Evolutionary conservation across 2,113 vertebrate genomes (phyloP).

Genomic region (Panurus biarmicus): DNA sequence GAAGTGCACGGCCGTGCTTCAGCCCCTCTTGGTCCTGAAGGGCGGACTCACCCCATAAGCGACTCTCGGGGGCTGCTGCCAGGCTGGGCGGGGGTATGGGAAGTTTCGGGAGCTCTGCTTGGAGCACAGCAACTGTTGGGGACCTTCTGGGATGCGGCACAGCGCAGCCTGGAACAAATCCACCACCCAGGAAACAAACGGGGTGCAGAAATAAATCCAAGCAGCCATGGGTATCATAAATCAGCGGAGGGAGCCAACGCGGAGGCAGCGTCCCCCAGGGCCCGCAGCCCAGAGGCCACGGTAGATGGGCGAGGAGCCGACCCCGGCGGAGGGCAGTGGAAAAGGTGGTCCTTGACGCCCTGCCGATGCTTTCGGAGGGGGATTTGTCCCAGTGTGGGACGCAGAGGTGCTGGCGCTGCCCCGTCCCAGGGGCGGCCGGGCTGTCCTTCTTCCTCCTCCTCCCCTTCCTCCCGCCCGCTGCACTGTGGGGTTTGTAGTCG

Average conservation of each 20-base stretch:
- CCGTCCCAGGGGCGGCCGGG: fast-evolving
- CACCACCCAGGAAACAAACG: not conserved
- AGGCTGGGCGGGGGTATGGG: no score
- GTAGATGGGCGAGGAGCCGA: not conserved
- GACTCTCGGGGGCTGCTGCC: not conserved
- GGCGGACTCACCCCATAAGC: not conserved
- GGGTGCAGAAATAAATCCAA: not conserved
- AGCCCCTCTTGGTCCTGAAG: not conserved
- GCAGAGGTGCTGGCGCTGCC: fast-evolving
- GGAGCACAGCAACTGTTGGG: not conserved
- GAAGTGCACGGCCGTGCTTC: not conserved
- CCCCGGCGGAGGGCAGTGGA: no score
- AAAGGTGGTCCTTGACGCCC: fast-evolving
- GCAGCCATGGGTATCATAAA: not conserved
- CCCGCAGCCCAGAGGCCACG: not conserved
- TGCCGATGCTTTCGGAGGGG: not conserved
- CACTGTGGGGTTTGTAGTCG: not conserved
- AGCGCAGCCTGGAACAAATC: not conserved
- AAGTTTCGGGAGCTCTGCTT: not conserved
- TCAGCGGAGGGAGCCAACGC: no score
- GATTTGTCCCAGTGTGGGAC: fast-evolving
- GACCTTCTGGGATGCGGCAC: not conserved
- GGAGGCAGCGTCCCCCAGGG: no score
- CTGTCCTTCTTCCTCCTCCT: not conserved
- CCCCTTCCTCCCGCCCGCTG: not conserved